A percentile compares a stretch with the other conserved stretches of the same genome.
Conservation (phyloP, 2,888 invertebrate species). For the Phengaris arion region DNA sequence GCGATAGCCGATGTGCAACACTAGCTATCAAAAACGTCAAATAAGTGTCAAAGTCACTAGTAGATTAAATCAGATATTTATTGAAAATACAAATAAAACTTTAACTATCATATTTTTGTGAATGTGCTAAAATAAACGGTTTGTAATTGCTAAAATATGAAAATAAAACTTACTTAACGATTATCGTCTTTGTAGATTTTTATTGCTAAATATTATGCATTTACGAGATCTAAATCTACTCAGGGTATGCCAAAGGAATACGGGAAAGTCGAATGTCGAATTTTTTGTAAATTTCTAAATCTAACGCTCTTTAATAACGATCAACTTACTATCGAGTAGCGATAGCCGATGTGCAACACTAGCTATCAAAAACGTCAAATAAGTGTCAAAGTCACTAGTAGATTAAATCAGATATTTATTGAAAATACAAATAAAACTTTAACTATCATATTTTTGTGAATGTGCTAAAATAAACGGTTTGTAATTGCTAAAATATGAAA, state of each 20-base stretch:
- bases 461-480: background rate
- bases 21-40: too few relatives aligned
- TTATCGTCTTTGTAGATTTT: background rate
- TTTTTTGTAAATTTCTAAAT: too few relatives aligned
- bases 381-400: background rate
- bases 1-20: too few relatives aligned
- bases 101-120: background rate
- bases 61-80: background rate
- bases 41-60: background rate
- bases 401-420: background rate
- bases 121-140: background rate
- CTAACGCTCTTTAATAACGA: too few relatives aligned
- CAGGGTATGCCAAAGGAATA: too few relatives aligned
- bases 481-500: background rate
- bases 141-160: background rate
- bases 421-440: background rate
- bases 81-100: background rate
- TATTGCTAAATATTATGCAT: background rate
- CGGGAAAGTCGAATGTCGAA: too few relatives aligned
- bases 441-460: background rate
- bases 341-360: too few relatives aligned
- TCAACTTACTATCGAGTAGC: too few relatives aligned
- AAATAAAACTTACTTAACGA: background rate
- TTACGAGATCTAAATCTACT: too few relatives aligned
- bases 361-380: too few relatives aligned